phyloP scores from a whole-genome alignment of 2,113 vertebrate species.

The Recurvirostra avosetta region DNA sequence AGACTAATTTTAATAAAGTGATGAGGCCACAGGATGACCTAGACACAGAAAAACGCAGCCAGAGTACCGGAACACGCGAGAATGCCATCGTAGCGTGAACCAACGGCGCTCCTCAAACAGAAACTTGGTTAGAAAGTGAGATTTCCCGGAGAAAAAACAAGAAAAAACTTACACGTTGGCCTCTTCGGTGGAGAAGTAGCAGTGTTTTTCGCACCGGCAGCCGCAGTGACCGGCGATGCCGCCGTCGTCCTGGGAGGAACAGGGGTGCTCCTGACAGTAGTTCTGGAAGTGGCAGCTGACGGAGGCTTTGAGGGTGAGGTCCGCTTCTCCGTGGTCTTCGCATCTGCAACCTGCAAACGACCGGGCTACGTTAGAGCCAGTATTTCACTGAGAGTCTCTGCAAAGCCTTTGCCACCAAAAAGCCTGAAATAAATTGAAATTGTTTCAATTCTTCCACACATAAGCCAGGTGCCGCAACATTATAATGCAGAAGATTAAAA shows the following conservation, averaged over 20 bases:
- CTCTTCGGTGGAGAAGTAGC: conserved; percentile 70
- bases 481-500: background rate
- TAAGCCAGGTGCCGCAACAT: background rate
- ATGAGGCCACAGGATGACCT: background rate
- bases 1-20: background rate
- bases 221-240: conserved; percentile 34
- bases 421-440: accelerated
- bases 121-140: too few relatives aligned
- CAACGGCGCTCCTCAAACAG: background rate
- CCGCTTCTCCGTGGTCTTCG: conserved; percentile 78
- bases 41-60: background rate
- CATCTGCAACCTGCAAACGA: conserved; percentile 51
- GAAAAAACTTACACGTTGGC: conserved; percentile 71
- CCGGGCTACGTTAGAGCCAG: accelerated
- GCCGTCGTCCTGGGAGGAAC: conserved; percentile 59
- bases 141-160: accelerated
- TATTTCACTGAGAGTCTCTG: accelerated
- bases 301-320: conserved; percentile 68
- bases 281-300: conserved; percentile 5
- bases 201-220: background rate
- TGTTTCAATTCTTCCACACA: accelerated
- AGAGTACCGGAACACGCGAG: accelerated
- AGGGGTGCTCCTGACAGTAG: conserved; percentile 49
- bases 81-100: accelerated
- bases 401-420: background rate